Conservation (phyloP, 2,113 vertebrate species). For the Cochlearius cochlearius region DNA sequence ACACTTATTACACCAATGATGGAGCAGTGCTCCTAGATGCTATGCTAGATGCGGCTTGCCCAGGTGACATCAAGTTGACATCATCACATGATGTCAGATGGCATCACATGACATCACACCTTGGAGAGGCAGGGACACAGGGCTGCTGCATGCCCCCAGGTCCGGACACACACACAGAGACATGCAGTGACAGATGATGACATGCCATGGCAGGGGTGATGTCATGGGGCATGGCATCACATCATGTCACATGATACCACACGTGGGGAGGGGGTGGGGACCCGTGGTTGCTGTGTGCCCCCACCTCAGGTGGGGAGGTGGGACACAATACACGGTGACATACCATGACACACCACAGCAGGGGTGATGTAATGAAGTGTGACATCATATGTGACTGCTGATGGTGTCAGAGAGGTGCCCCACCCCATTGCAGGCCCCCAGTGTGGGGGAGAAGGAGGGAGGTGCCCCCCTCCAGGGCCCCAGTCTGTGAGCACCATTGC, state of each 20-base stretch:
- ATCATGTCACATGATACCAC: not conserved
- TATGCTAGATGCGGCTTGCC: not conserved
- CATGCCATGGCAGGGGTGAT: not conserved
- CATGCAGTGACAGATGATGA: not conserved
- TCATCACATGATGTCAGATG: not conserved
- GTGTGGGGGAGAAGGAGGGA: no score
- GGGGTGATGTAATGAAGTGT: not conserved
- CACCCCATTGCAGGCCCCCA: not conserved
- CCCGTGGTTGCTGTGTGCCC: not conserved
- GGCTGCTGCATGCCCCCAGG: not conserved
- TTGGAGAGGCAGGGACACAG: not conserved
- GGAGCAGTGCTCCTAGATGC: not conserved
- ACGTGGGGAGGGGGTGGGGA: no score
- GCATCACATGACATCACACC: not conserved
- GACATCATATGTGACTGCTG: no score
- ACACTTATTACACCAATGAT: no score
- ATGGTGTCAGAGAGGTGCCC: no score
- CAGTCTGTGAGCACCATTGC: no score
- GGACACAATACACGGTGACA: not conserved
- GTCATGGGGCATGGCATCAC: not conserved
- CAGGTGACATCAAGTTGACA: no score
- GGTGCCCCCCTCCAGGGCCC: rapidly evolving
- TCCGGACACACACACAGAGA: not conserved
- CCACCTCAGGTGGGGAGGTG: not conserved
- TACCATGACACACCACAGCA: not conserved